Evolutionary conservation across 1,140 invertebrate species (phyloP).

Genomic region (Trissolcus basalis): DNA sequence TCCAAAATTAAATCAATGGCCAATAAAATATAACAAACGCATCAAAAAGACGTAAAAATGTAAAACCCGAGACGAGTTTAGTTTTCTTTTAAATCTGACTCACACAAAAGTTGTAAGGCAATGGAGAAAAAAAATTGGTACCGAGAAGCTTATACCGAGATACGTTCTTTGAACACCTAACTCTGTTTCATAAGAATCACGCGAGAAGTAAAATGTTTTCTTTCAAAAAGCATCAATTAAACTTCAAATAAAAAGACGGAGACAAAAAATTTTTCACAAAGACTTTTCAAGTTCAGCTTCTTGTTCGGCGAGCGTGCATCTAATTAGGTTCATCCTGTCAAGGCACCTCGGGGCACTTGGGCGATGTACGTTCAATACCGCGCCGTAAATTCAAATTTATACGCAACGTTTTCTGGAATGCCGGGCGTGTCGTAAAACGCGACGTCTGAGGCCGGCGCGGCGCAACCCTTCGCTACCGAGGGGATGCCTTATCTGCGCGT

Average conservation of each 20-base stretch:
- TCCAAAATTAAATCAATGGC: neutral
- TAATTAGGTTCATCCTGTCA: neutral
- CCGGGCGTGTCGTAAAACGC: constrained; percentile 48
- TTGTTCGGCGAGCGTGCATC: too few species aligned
- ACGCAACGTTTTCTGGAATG: constrained; percentile 37
- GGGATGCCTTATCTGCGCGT: constrained; percentile 44
- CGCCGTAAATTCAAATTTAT: constrained; percentile 41
- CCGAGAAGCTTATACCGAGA: constrained; percentile 26
- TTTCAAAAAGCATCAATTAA: constrained; percentile 13
- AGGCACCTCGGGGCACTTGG: too few species aligned
- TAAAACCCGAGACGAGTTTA: neutral
- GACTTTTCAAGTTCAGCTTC: too few species aligned
- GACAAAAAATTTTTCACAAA: constrained; percentile 17
- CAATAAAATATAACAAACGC: neutral
- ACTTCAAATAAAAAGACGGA: constrained; percentile 17
- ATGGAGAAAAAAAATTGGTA: constrained; percentile 24
- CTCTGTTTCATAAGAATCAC: neutral
- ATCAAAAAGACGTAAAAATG: neutral
- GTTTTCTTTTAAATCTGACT: constrained; percentile 6
- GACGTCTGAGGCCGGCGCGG: constrained; percentile 36
- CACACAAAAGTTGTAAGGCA: neutral
- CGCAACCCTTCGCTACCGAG: constrained; percentile 21
- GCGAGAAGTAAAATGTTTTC: too few species aligned
- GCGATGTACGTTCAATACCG: constrained; percentile 16
- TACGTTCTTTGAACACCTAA: constrained; percentile 38